Base-by-base conservation (phyloP, 2,797 vertebrate genomes). In the Heterohyrax brucei region DNA sequence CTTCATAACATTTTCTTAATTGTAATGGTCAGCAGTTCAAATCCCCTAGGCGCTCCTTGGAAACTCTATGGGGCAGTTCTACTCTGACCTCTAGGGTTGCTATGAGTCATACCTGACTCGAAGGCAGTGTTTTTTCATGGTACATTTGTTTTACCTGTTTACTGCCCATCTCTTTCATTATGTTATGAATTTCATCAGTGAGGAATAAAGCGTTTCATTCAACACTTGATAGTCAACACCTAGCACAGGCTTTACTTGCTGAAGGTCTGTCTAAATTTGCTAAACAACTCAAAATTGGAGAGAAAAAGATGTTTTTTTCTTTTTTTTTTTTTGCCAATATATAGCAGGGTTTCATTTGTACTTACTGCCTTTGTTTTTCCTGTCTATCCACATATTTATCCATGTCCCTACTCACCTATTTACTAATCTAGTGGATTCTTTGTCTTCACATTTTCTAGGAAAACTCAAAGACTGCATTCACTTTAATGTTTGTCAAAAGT, bases 191-290 rank as follows among this genome's bases (percentile, higher is more conserved):
- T 87, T 70, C 26, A 78, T 50, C 39, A 92, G 19, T 72, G 59
- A 94, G 21, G 9, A 64, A 86, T 78, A 92, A 96, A 86, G 64
- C 87, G 18, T 79, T 90, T 95, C 50, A 88, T n/a, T 88, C 53
- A 92, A 94, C 13, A 68, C 2, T 68, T 6, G 22, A 86, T 2
- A 50, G 9, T 33, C 7, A 82, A 26, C 39, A 92, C 10, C 9
- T 33, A 75, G 46, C 56, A 78, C 4, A 87, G 33, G 7, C 12
- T 81, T 82, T 68, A 53, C 77, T 28, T 82, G 68, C 7, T 72
- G 21, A 85, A 73, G 64, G 39, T 77, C 61, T 68, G 28, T 81
- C 62, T 89, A 90, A 21, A 86, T 7, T 46, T 89, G 30, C 3
- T 87, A 39, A 92, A 86, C 68, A 48, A 87, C 48, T 94, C 70